A percentile compares a stretch with the other conserved stretches of the same genome.
Evolutionary conservation across 2,797 vertebrate species (phyloP).

Genomic region (Toxotes lorentzi): DNA sequence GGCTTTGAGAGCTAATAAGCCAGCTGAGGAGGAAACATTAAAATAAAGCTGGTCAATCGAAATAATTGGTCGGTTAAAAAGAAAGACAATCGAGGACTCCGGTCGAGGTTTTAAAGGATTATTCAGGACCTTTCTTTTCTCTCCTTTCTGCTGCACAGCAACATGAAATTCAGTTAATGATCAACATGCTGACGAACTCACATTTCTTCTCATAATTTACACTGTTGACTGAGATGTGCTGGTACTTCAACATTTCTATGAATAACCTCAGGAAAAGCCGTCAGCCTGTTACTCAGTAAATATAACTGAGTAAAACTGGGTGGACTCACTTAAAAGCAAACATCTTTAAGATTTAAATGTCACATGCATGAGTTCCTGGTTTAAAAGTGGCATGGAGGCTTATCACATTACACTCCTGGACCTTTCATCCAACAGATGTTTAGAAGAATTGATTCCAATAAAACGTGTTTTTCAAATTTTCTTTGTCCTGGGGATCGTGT

Average conservation of each 20-base stretch:
- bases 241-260: neutral
- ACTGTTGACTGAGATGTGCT: neutral
- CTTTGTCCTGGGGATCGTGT: neutral
- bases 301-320: slow-evolving; percentile 1
- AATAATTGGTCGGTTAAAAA: neutral
- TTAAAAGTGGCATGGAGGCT: neutral
- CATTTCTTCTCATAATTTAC: neutral
- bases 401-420: slow-evolving; percentile 2
- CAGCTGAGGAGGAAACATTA: neutral
- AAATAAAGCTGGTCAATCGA: neutral
- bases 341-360: neutral
- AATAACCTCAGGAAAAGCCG: neutral
- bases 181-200: neutral
- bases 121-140: neutral
- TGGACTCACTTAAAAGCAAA: slow-evolving; percentile 7
- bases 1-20: neutral
- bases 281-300: slow-evolving; percentile 6
- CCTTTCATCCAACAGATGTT: neutral
- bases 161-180: slow-evolving; percentile 7
- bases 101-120: neutral
- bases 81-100: too few species aligned
- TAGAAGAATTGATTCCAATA: neutral
- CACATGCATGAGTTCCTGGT: neutral
- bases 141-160: neutral
- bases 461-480: neutral